Evolutionary conservation across 2,888 invertebrate species (phyloP).

Genomic region (Aspidiotus rigidus): DNA sequence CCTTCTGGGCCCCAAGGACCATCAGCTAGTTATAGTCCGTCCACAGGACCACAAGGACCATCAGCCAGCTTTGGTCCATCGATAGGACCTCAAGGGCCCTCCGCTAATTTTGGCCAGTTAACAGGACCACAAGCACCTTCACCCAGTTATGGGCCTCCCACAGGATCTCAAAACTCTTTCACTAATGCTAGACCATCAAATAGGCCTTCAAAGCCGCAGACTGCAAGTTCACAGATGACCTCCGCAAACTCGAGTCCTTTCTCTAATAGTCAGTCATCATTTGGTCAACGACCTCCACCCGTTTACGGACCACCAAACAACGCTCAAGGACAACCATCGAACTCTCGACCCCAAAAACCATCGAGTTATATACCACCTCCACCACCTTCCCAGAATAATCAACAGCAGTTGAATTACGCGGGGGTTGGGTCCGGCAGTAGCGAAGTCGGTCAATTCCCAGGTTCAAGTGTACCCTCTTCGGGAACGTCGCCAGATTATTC

Average conservation of each 20-base stretch:
- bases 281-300: slow-evolving; percentile 39
- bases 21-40: slow-evolving; percentile 37
- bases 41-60: slow-evolving; percentile 38
- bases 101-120: slow-evolving; percentile 37
- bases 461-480: not conserved
- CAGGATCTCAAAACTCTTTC: slow-evolving; percentile 38
- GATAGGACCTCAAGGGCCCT: slow-evolving; percentile 39
- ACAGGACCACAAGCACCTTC: slow-evolving; percentile 38
- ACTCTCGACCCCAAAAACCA: slow-evolving; percentile 35
- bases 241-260: slow-evolving; percentile 41
- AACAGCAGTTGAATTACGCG: not conserved
- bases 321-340: slow-evolving; percentile 35
- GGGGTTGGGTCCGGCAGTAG: slow-evolving; percentile 1
- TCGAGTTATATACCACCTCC: slow-evolving; percentile 27
- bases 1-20: slow-evolving; percentile 41
- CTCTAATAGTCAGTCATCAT: slow-evolving; percentile 39
- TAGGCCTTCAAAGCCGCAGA: slow-evolving; percentile 37
- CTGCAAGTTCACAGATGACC: slow-evolving; percentile 39
- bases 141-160: slow-evolving; percentile 37
- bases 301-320: slow-evolving; percentile 17
- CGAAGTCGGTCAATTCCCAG: not conserved
- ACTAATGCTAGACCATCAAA: slow-evolving; percentile 37
- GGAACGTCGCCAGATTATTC: slow-evolving; percentile 3
- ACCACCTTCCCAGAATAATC: not conserved
- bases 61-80: slow-evolving; percentile 37